Conservation (phyloP, 2,888 invertebrate species). For the Ceraclea dissimilis region DNA sequence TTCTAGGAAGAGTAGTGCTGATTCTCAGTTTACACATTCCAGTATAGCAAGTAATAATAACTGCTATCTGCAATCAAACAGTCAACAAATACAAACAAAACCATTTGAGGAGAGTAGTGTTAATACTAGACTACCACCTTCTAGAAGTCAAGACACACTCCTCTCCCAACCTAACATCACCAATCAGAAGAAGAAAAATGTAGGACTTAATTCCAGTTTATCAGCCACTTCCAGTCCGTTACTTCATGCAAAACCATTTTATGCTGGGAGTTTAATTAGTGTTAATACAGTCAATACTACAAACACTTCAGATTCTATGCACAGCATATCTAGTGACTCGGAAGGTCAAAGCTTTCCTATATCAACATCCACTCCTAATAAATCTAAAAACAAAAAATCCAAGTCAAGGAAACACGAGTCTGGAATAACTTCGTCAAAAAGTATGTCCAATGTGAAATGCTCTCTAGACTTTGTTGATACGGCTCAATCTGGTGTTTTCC, state of each 20-base stretch:
- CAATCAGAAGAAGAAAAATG: conserved; percentile 42
- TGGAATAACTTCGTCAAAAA: conserved; percentile 50
- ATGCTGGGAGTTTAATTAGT: conserved; percentile 56
- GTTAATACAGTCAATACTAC: conserved; percentile 52
- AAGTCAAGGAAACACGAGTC: conserved; percentile 31
- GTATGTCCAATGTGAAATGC: conserved; percentile 55
- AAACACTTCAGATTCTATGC: conserved; percentile 56
- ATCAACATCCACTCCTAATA: conserved; percentile 46
- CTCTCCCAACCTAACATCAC: conserved; percentile 38
- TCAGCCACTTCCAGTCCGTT: conserved; percentile 66
- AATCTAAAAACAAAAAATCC: conserved; percentile 46
- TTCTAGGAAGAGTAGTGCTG: conserved; percentile 51
- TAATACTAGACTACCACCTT: conserved; percentile 58
- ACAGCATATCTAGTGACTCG: conserved; percentile 59
- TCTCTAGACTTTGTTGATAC: conserved; percentile 43
- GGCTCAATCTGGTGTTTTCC: conserved; percentile 36
- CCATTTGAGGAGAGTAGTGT: conserved; percentile 20
- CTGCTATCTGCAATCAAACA: conserved; percentile 20
- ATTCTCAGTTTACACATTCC: conserved; percentile 51
- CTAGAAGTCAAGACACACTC: conserved; percentile 73
- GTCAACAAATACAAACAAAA: conserved; percentile 14
- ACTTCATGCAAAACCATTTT: conserved; percentile 52
- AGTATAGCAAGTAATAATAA: conserved; percentile 42
- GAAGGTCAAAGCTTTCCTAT: conserved; percentile 51
- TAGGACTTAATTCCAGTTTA: conserved; percentile 51